Conservation (phyloP, 2,797 vertebrate species). For the Sebastiscus tertius region DNA sequence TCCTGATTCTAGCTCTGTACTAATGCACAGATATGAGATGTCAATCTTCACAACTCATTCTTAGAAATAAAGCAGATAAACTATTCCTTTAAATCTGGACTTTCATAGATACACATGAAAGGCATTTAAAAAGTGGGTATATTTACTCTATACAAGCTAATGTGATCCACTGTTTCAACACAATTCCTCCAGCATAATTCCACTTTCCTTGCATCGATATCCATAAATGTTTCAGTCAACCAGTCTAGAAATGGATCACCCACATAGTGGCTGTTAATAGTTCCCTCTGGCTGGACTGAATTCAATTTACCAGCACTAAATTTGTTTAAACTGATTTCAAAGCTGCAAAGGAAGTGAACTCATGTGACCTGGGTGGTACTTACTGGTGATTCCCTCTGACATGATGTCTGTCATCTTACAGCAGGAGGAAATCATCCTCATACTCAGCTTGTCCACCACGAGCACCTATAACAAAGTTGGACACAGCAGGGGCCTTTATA, state of each 20-base stretch:
- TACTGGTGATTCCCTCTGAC: slow-evolving; percentile 98
- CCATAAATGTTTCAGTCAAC: not conserved
- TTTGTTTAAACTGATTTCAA: not conserved
- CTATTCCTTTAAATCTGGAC: not conserved
- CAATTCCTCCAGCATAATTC: not conserved
- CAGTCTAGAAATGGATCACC: not conserved
- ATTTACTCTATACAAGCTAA: not conserved
- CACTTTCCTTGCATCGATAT: not conserved
- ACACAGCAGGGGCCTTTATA: not conserved
- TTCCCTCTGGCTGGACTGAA: not conserved
- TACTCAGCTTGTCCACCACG: slow-evolving; percentile 97
- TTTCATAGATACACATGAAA: not conserved
- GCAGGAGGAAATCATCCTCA: slow-evolving; percentile 97
- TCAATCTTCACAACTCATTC: not conserved
- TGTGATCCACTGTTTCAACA: not conserved
- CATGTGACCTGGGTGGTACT: not conserved
- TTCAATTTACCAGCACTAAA: not conserved
- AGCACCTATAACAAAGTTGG: slow-evolving; percentile 85
- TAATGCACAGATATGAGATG: not conserved
- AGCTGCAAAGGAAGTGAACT: not conserved
- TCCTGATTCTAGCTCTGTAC: too few relatives aligned
- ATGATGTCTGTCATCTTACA: slow-evolving; percentile 99
- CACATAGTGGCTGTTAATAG: too few relatives aligned
- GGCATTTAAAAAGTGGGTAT: not conserved
- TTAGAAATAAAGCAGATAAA: not conserved